Evolutionary conservation across 1,140 invertebrate species (phyloP).

Genomic region (Meloidogyne chitwoodi): DNA sequence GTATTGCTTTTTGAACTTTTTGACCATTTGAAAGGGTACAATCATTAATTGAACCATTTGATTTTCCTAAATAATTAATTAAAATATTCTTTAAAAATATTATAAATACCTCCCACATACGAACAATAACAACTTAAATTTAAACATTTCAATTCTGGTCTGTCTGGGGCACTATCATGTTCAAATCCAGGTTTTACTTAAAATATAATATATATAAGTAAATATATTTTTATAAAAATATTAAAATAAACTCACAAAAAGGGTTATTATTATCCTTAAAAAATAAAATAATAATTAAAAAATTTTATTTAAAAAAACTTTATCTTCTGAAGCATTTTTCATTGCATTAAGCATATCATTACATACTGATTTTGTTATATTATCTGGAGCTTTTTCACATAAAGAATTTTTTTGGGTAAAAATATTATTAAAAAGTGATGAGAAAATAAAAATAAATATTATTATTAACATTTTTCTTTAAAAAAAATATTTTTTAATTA

Average conservation of each 20-base stretch:
- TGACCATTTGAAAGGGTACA: neutral
- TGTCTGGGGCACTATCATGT: too few species aligned
- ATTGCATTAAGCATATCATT: neutral
- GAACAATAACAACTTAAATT: too few species aligned
- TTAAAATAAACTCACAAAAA: neutral
- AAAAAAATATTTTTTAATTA: neutral
- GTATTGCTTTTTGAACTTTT: constrained; percentile 26
- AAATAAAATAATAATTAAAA: too few species aligned
- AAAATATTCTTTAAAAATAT: neutral
- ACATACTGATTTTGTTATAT: neutral
- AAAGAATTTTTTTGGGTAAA: neutral
- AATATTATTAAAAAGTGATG: neutral
- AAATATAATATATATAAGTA: neutral
- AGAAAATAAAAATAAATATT: neutral
- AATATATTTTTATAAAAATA: too few species aligned
- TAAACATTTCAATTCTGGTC: too few species aligned
- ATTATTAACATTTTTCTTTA: neutral
- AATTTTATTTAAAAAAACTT: too few species aligned
- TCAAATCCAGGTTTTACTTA: neutral
- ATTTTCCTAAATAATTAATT: neutral
- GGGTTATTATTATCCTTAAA: neutral
- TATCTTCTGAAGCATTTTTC: neutral
- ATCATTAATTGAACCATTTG: neutral
- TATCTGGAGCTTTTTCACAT: neutral
- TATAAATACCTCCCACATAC: neutral